Evolutionary conservation across 2,113 vertebrate species (phyloP).

Genomic region (Aptenodytes patagonicus): DNA sequence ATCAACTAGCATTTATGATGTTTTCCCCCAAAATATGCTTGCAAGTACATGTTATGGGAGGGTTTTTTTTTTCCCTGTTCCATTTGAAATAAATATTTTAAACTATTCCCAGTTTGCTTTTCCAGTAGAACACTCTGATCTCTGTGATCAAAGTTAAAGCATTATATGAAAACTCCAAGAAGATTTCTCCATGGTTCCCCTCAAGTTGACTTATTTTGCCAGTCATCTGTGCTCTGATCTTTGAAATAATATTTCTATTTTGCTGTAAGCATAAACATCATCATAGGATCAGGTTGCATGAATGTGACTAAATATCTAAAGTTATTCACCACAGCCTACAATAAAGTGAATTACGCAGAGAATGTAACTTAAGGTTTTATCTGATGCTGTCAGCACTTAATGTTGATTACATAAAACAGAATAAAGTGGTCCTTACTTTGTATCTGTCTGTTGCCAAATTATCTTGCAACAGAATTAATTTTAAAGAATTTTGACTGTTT

Average conservation of each 20-base stretch:
- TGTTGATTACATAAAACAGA: neutral
- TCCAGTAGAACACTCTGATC: constrained; percentile 37
- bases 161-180: neutral
- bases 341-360: neutral
- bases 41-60: neutral
- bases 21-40: neutral
- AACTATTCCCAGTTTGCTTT: constrained; percentile 12
- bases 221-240: neutral
- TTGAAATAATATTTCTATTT: constrained; percentile 22
- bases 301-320: neutral
- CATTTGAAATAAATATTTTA: constrained; percentile 55
- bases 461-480: neutral
- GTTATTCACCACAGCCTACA: neutral
- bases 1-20: constrained; percentile 36
- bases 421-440: neutral
- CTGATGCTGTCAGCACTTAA: neutral
- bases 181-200: neutral
- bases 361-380: neutral
- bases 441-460: neutral
- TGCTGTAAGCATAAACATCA: neutral
- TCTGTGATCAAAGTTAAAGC: constrained; percentile 53
- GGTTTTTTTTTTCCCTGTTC: neutral
- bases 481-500: neutral
- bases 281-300: neutral
- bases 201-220: neutral